A percentile compares a stretch with the other conserved stretches of the same genome.
Evolutionary conservation across 1,140 invertebrate species (phyloP).

Genomic region (Cotesia typhae): DNA sequence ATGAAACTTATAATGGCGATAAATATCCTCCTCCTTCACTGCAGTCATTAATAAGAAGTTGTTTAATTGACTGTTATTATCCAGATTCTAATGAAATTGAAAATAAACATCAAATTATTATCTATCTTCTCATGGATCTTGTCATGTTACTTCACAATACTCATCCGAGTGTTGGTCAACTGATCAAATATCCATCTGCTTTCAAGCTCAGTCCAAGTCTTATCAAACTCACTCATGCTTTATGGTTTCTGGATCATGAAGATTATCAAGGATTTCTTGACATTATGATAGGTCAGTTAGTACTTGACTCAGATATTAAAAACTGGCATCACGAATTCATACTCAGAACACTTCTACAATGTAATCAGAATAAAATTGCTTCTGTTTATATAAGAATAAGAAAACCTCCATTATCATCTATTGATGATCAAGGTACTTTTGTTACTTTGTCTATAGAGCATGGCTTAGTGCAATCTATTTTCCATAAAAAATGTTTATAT

Average conservation of each 20-base stretch:
- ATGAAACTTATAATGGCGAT: conserved; percentile 59
- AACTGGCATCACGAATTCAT: conserved; percentile 70
- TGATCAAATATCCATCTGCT: conserved; percentile 79
- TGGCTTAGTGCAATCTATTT: conserved; percentile 68
- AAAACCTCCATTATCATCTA: conserved; percentile 64
- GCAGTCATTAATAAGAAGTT: conserved; percentile 78
- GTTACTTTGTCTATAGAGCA: conserved; percentile 70
- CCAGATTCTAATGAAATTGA: conserved; percentile 63
- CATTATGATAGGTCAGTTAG: conserved; percentile 56
- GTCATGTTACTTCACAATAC: conserved; percentile 70
- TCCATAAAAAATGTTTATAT: conserved; percentile 65
- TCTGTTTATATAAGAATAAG: conserved; percentile 66
- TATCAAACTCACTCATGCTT: conserved; percentile 80
- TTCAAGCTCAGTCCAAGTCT: conserved; percentile 76
- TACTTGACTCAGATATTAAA: conserved; percentile 62
- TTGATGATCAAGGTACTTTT: conserved; percentile 63
- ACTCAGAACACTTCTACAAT: conserved; percentile 67
- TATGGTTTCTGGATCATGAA: conserved; percentile 87
- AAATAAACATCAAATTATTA: conserved; percentile 79
- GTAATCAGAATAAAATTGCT: conserved; percentile 67
- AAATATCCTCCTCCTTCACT: conserved; percentile 84
- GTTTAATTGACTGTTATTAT: conserved; percentile 70
- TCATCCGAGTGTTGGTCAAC: conserved; percentile 67
- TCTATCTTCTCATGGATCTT: conserved; percentile 85
- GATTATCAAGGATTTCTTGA: conserved; percentile 69